Conservation (phyloP, 1,140 invertebrate genomes). For the Augochlora pura region DNA sequence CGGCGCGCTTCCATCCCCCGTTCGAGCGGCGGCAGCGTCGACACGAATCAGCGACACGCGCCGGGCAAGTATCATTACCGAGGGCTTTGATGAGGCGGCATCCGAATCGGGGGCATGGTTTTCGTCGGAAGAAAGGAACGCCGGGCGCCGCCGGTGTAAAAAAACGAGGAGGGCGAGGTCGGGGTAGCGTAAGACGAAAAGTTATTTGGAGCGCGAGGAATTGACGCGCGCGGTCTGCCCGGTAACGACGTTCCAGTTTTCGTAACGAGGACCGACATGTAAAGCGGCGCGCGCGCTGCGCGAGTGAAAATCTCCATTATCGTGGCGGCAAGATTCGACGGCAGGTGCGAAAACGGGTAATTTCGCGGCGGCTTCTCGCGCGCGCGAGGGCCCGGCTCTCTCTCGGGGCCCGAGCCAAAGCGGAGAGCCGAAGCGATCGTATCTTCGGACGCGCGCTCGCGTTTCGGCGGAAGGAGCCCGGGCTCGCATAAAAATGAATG, state of each 20-base stretch:
- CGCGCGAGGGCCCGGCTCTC: too few species aligned
- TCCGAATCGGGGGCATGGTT: conserved; percentile 22
- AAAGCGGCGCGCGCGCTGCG: conserved; percentile 12
- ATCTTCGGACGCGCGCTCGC: background rate
- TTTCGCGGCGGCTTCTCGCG: background rate
- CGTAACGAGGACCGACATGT: conserved; percentile 36
- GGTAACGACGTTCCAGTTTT: conserved; percentile 45
- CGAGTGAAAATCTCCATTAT: conserved; percentile 46
- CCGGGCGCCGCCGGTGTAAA: background rate
- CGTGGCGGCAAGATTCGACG: conserved; percentile 28
- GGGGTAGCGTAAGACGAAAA: conserved; percentile 38
- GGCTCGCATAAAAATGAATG: conserved; percentile 40
- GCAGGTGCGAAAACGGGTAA: conserved; percentile 20
- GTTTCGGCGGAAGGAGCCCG: background rate
- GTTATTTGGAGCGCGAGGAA: conserved; percentile 48
- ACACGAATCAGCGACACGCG: too few species aligned
- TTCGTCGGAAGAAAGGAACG: background rate
- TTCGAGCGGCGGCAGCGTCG: too few species aligned
- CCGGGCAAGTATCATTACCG: background rate
- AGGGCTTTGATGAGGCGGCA: conserved; percentile 5
- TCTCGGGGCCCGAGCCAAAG: background rate
- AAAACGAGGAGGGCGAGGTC: background rate
- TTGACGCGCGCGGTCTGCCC: conserved; percentile 37
- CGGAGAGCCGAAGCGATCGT: too few species aligned
- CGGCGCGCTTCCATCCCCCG: too few species aligned